These are phyloP conservation scores for Melanotaenia trifasciata DNA, from an alignment of 2,797 vertebrate genomes.

Conservation along the genomic window DNA sequence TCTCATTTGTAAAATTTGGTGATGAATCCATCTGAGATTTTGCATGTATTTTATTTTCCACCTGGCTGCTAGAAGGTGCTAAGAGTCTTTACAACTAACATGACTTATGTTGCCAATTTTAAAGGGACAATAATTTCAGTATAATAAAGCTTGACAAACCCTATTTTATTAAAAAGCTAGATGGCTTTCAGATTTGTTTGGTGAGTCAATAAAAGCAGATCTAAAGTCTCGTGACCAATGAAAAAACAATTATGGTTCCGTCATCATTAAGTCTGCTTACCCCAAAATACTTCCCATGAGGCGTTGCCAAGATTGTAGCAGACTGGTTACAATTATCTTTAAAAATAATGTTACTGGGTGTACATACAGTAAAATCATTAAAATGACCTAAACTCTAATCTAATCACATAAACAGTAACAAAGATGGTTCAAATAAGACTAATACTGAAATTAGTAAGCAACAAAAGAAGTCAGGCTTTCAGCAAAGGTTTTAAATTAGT, in stretches of 20 bases:
- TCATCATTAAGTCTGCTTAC: background rate
- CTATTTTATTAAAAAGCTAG: background rate
- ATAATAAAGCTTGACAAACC: background rate
- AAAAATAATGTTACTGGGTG: background rate
- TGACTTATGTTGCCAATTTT: too few relatives aligned
- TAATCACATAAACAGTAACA: background rate
- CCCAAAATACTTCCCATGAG: background rate
- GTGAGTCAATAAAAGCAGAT: background rate
- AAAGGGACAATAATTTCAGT: too few relatives aligned
- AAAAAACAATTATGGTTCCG: background rate
- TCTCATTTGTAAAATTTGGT: background rate
- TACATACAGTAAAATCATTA: conserved; percentile 1
- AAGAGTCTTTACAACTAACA: background rate
- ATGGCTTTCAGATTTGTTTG: background rate
- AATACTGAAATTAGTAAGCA: background rate
- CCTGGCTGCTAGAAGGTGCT: background rate
- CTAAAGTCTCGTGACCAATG: background rate
- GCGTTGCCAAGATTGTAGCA: background rate
- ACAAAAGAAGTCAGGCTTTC: conserved; percentile 4
- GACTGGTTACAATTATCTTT: background rate
- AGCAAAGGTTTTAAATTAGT: background rate
- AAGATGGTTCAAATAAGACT: conserved; percentile 12
- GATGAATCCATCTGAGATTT: background rate
- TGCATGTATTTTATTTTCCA: background rate
- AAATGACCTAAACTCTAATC: conserved; percentile 1